phyloP scores from a whole-genome alignment of 1,140 invertebrate genomes.

The Rhagoletis zephyria region DNA sequence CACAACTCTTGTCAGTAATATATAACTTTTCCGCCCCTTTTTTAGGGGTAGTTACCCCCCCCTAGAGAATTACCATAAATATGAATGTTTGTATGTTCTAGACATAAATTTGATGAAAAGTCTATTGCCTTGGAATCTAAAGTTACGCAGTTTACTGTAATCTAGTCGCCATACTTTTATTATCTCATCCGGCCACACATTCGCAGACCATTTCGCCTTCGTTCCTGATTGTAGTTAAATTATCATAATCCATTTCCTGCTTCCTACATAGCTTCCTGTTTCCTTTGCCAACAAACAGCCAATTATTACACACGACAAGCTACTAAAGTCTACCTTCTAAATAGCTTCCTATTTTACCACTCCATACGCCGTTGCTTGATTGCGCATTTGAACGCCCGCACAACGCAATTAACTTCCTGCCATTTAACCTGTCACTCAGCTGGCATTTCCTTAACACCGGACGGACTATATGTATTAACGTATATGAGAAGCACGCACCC shows the following conservation, averaged over 20 bases:
- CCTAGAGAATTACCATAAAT: no score
- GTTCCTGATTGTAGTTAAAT: constrained; percentile 12
- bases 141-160: no score
- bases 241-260: constrained; percentile 39
- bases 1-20: no score
- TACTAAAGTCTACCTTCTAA: not conserved
- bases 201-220: not conserved
- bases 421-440: constrained; percentile 26
- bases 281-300: constrained; percentile 10
- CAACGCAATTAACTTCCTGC: constrained; percentile 42
- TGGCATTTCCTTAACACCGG: constrained; percentile 27
- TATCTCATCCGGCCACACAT: not conserved
- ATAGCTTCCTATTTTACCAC: no score
- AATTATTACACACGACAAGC: not conserved
- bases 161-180: not conserved
- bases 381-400: constrained; percentile 23
- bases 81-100: no score
- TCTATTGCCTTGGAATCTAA: no score
- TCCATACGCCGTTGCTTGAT: not conserved
- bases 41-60: no score
- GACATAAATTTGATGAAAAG: no score
- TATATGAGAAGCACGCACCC: not conserved
- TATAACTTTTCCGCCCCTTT: no score
- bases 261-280: constrained; percentile 4
- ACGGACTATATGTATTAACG: no score